Percentiles rank a stretch among this genome's conserved stretches.
Evolutionary conservation across 2,113 vertebrate genomes (phyloP).

Genomic region (Narcine bancroftii): DNA sequence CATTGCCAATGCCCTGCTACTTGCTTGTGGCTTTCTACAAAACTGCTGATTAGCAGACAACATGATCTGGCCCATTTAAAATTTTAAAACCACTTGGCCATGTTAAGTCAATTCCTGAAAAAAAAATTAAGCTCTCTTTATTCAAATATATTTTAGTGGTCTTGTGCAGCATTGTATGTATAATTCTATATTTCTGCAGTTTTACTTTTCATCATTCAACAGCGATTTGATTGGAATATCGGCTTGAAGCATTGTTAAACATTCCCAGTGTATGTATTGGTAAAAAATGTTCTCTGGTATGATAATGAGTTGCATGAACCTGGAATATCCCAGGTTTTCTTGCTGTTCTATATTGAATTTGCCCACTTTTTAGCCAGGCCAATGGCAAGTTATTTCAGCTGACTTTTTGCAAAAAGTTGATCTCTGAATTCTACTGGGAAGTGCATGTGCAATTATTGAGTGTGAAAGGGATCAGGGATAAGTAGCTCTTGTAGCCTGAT

Average conservation of each 20-base stretch:
- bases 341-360: not conserved
- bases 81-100: not conserved
- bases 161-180: not conserved
- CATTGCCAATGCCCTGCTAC: too few species aligned
- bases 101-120: not conserved
- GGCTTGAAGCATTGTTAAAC: not conserved
- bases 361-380: not conserved
- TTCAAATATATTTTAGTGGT: not conserved
- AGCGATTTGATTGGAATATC: not conserved
- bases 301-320: not conserved
- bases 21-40: too few species aligned
- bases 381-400: not conserved
- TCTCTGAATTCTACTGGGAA: constrained; percentile 5
- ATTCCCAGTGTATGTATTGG: not conserved
- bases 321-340: not conserved
- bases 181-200: not conserved
- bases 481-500: not conserved
- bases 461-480: not conserved
- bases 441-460: not conserved
- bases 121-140: not conserved
- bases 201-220: not conserved
- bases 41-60: too few species aligned
- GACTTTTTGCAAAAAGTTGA: not conserved
- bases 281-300: not conserved
- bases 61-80: too few species aligned